phyloP scores from a whole-genome alignment of 2,888 invertebrate genomes.

The Penaeus monodon region DNA sequence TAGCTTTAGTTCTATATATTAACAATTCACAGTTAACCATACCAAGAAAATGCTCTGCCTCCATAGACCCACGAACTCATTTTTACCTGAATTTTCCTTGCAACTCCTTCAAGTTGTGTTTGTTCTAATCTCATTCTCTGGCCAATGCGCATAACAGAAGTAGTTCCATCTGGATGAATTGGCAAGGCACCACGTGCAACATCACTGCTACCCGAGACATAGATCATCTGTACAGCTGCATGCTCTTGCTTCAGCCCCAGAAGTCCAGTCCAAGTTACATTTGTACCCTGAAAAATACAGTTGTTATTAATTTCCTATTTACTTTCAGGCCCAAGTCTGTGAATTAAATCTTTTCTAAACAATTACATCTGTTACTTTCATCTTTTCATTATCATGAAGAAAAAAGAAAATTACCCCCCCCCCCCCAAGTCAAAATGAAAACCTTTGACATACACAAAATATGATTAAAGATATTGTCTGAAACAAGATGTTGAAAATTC shows the following conservation, averaged over 20 bases:
- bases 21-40: not conserved
- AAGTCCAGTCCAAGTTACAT: slow-evolving; percentile 95
- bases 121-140: slow-evolving; percentile 98
- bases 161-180: slow-evolving; percentile 82
- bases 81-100: slow-evolving; percentile 69
- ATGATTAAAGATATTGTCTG: too few species aligned
- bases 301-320: not conserved
- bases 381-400: too few species aligned
- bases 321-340: too few species aligned
- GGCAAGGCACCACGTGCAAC: slow-evolving; percentile 92
- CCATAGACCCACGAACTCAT: not conserved
- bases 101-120: slow-evolving; percentile 94
- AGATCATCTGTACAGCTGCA: slow-evolving; percentile 98
- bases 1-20: too few species aligned
- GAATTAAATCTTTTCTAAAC: too few species aligned
- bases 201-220: slow-evolving; percentile 91
- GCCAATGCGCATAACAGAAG: slow-evolving; percentile 90
- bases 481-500: too few species aligned
- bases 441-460: too few species aligned
- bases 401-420: too few species aligned
- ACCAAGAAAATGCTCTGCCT: not conserved
- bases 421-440: too few species aligned
- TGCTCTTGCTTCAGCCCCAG: slow-evolving; percentile 96
- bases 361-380: too few species aligned
- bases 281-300: slow-evolving; percentile 77